A percentile compares a stretch with the other conserved stretches of the same genome.
phyloP scores from a whole-genome alignment of 2,888 invertebrate species.

The Trileptium ribeirensis region DNA sequence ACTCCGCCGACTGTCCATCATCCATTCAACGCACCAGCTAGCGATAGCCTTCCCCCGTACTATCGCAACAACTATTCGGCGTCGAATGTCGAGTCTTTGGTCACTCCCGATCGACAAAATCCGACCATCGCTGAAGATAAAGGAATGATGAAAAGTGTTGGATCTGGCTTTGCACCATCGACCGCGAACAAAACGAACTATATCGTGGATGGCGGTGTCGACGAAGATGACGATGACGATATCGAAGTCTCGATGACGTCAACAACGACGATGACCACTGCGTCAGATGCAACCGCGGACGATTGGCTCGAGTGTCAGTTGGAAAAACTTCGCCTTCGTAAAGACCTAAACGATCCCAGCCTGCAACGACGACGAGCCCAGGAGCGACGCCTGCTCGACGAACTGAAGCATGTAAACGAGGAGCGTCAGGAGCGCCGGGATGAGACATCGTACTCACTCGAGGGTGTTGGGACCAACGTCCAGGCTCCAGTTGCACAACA shows the following conservation, averaged over 20 bases:
- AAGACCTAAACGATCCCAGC: slow-evolving; percentile 40
- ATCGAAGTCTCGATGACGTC: neutral
- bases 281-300: slow-evolving; percentile 36
- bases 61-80: neutral
- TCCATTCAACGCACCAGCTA: neutral
- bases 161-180: neutral
- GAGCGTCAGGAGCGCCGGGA: slow-evolving; percentile 26
- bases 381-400: slow-evolving; percentile 51
- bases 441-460: slow-evolving; percentile 30
- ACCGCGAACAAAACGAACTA: neutral
- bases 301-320: slow-evolving; percentile 42
- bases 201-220: neutral
- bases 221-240: neutral
- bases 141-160: neutral
- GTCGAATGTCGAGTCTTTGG: neutral
- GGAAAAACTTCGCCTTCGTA: slow-evolving; percentile 38
- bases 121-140: neutral
- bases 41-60: neutral
- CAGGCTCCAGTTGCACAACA: slow-evolving; percentile 46
- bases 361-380: slow-evolving; percentile 45
- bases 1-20: neutral
- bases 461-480: slow-evolving; percentile 18
- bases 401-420: slow-evolving; percentile 42
- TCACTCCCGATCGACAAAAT: too few species aligned
- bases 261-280: too few species aligned